Evolutionary conservation across 2,888 invertebrate species (phyloP).

Genomic region (Leptopilina drosophilae): DNA sequence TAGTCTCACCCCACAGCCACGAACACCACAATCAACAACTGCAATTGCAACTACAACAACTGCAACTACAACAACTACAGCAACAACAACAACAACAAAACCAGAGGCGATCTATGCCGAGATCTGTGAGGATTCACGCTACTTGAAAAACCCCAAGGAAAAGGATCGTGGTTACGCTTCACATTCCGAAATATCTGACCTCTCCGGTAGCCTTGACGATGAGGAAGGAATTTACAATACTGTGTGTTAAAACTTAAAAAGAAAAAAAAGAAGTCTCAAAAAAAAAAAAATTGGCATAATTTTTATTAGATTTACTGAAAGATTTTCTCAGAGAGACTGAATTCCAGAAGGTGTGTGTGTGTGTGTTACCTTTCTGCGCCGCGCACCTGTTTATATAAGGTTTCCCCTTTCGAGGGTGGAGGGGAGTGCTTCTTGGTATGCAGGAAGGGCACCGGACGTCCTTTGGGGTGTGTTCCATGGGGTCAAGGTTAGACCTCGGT

Average conservation of each 20-base stretch:
- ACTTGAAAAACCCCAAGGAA: slow-evolving; percentile 58
- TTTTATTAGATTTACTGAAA: too few species aligned
- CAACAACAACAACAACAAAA: slow-evolving; percentile 50
- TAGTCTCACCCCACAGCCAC: slow-evolving; percentile 70
- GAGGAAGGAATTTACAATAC: slow-evolving; percentile 76
- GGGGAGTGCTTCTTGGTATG: too few species aligned
- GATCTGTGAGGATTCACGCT: slow-evolving; percentile 68
- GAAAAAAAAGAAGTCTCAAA: too few species aligned
- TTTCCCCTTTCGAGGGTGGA: too few species aligned
- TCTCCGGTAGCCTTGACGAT: slow-evolving; percentile 70
- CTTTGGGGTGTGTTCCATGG: slow-evolving; percentile 8
- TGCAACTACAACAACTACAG: slow-evolving; percentile 43
- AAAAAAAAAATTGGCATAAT: too few species aligned
- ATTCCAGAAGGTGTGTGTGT: too few species aligned
- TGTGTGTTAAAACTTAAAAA: slow-evolving; percentile 71
- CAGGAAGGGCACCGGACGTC: too few species aligned
- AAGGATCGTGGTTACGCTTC: slow-evolving; percentile 72
- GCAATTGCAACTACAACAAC: too few species aligned
- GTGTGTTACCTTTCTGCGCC: too few species aligned
- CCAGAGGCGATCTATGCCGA: slow-evolving; percentile 75
- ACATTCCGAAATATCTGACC: slow-evolving; percentile 70
- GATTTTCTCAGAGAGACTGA: too few species aligned
- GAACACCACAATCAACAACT: slow-evolving; percentile 62
- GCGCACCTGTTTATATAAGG: too few species aligned
- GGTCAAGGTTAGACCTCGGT: slow-evolving; percentile 62